Conservation (phyloP, 2,113 vertebrate genomes). For the Poecile atricapillus region DNA sequence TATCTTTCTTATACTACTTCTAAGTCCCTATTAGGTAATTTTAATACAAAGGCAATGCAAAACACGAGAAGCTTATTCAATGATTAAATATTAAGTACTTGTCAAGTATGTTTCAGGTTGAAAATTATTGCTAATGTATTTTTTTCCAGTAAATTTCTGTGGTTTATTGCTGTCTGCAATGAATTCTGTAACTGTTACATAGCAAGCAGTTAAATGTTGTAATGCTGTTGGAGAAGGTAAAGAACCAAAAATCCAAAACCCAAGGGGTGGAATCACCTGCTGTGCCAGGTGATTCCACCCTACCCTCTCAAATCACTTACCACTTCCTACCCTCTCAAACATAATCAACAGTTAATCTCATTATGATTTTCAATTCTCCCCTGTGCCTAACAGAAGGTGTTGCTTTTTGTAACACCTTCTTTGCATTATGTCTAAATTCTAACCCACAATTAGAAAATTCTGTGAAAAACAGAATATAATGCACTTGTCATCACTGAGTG, state of each 20-base stretch:
- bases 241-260: background rate
- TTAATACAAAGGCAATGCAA: background rate
- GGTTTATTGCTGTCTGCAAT: background rate
- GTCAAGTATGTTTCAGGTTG: background rate
- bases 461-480: background rate
- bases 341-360: background rate
- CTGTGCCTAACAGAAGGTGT: constrained; percentile 4
- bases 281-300: background rate
- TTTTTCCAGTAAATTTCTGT: background rate
- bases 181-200: background rate
- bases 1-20: background rate
- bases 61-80: background rate
- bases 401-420: background rate
- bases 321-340: background rate
- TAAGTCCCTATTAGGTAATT: background rate
- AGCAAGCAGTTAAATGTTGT: background rate
- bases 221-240: background rate
- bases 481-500: background rate
- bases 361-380: background rate
- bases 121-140: background rate
- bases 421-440: background rate
- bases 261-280: background rate
- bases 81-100: background rate
- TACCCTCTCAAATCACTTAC: background rate
- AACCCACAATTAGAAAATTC: background rate